These are phyloP conservation scores for Apodemia duryi DNA, from an alignment of 2,888 invertebrate species.

Conservation along the genomic window DNA sequence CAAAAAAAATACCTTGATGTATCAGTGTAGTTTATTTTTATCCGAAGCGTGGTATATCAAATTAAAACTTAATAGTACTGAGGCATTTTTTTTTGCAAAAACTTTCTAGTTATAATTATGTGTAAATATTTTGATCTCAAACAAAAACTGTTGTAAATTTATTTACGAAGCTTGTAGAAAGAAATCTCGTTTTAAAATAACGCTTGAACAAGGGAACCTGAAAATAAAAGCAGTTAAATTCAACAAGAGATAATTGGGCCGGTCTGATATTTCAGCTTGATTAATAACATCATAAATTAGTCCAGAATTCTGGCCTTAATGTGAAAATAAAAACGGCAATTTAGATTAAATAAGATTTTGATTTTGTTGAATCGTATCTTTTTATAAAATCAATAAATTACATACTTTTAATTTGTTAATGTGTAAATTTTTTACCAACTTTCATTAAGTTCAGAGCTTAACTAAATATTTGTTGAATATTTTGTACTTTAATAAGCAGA, in stretches of 20 bases:
- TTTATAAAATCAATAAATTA: background rate
- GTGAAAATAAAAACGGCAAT: constrained; percentile 51
- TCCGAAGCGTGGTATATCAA: no score
- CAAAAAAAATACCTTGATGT: no score
- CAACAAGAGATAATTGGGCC: constrained; percentile 57
- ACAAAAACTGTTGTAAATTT: background rate
- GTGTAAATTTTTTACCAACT: no score
- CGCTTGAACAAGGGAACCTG: constrained; percentile 27
- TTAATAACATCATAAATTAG: constrained; percentile 63
- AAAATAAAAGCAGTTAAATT: constrained; percentile 42
- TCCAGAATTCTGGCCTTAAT: constrained; percentile 44
- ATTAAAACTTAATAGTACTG: no score
- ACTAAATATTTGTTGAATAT: no score
- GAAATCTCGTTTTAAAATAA: constrained; percentile 25
- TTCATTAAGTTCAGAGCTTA: no score
- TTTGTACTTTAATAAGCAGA: no score
- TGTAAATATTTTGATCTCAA: no score
- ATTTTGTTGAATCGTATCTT: constrained; percentile 33
- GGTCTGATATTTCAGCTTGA: constrained; percentile 59
- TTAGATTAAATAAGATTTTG: constrained; percentile 43
- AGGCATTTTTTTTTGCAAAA: no score
- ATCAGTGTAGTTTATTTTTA: no score
- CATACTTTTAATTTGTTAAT: no score
- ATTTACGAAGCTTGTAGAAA: background rate
- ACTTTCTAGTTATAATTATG: no score